These are phyloP conservation scores for Rissa tridactyla DNA, from an alignment of 2,113 vertebrate genomes.

Conservation along the genomic window DNA sequence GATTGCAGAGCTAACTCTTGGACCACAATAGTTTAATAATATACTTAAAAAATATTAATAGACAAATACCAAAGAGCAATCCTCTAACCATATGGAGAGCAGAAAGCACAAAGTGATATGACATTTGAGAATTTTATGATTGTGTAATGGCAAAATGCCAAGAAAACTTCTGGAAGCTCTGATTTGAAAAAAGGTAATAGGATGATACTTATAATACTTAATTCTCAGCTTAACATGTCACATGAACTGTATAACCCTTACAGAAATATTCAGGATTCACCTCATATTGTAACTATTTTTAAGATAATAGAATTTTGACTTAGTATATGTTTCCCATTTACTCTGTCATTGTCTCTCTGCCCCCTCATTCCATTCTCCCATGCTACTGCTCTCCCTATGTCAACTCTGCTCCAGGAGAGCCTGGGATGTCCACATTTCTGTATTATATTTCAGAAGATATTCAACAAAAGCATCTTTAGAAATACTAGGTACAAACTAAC, in stretches of 20 bases:
- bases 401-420: neutral
- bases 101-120: neutral
- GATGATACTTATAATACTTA: neutral
- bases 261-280: neutral
- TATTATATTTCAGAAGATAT: neutral
- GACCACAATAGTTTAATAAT: neutral
- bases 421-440: neutral
- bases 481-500: neutral
- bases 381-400: neutral
- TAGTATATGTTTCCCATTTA: neutral
- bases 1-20: neutral
- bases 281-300: neutral
- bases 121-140: neutral
- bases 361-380: neutral
- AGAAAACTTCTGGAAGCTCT: neutral
- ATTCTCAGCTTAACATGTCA: neutral
- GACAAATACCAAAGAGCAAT: neutral
- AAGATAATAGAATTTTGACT: neutral
- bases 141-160: neutral
- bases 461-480: neutral
- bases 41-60: neutral
- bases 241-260: neutral
- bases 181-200: neutral
- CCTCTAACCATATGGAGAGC: neutral
- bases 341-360: neutral